phyloP scores from a whole-genome alignment of 2,113 vertebrate genomes.

The Grallaria varia region DNA sequence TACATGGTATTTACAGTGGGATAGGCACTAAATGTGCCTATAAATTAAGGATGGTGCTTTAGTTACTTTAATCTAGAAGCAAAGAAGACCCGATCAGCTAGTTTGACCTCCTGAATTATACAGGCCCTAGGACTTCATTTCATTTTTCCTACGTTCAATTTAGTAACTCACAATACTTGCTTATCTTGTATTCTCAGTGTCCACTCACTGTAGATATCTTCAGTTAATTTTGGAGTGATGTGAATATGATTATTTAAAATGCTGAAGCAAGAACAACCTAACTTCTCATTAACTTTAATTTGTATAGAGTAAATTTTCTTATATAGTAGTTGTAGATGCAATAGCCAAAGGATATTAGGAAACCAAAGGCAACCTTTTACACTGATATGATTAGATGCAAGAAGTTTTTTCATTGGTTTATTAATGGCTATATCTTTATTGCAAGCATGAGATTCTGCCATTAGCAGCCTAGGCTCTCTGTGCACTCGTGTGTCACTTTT shows the following conservation, averaged over 20 bases:
- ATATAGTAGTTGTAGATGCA: background rate
- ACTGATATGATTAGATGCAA: background rate
- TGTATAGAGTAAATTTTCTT: background rate
- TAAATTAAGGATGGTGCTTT: slow-evolving; percentile 36
- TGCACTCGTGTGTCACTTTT: rapidly evolving
- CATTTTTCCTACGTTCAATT: background rate
- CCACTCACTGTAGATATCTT: slow-evolving; percentile 31
- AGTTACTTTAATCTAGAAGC: slow-evolving; percentile 35
- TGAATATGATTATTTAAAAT: slow-evolving; percentile 15
- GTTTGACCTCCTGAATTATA: slow-evolving; percentile 45
- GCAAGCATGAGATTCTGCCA: background rate
- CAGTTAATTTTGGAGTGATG: background rate
- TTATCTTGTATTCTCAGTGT: slow-evolving; percentile 48
- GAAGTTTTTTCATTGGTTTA: background rate
- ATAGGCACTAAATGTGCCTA: slow-evolving; percentile 6
- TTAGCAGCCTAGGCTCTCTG: background rate
- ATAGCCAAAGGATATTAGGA: background rate
- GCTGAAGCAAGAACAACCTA: slow-evolving; percentile 16
- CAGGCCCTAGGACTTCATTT: background rate
- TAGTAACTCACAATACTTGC: slow-evolving; percentile 18
- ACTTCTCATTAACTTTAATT: slow-evolving; percentile 43
- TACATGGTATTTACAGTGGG: slow-evolving; percentile 5
- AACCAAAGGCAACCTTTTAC: background rate
- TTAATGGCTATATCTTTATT: background rate
- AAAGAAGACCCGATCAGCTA: slow-evolving; percentile 14